Conservation (phyloP, 2,888 invertebrate species). For the Brachyptera putata region DNA sequence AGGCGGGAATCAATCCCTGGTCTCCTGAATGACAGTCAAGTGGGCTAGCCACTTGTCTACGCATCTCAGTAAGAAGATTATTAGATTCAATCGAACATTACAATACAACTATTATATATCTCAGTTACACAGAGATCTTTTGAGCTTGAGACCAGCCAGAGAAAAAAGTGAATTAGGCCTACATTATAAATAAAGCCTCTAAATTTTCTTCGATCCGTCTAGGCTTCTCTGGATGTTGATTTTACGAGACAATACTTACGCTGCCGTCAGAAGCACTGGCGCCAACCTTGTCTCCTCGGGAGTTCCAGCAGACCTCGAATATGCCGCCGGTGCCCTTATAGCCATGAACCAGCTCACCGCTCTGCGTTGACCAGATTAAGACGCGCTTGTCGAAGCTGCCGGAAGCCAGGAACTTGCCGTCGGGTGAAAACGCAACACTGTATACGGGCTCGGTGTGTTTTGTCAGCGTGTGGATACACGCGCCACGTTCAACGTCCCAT, state of each 20-base stretch:
- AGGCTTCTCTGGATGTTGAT: too few relatives aligned
- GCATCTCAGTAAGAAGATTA: too few relatives aligned
- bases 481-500: conserved; percentile 94
- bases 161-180: too few relatives aligned
- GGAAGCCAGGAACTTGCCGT: conserved; percentile 95
- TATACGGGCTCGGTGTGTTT: conserved; percentile 98
- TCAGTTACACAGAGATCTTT: too few relatives aligned
- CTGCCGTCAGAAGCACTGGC: conserved; percentile 98
- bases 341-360: conserved; percentile 92
- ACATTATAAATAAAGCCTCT: too few relatives aligned
- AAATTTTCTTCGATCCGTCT: too few relatives aligned
- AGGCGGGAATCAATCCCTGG: too few relatives aligned
- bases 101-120: background rate
- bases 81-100: too few relatives aligned
- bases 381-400: conserved; percentile 99
- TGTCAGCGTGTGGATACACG: conserved; percentile 90
- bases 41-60: too few relatives aligned
- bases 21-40: too few relatives aligned
- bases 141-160: too few relatives aligned
- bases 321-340: conserved; percentile 98
- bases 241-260: conserved; percentile 65
- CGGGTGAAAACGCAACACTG: conserved; percentile 96
- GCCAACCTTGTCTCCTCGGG: conserved; percentile 95
- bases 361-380: conserved; percentile 97
- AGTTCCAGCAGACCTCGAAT: conserved; percentile 99